These are phyloP conservation scores for Hystrix brachyura DNA, from an alignment of 2,113 vertebrate genomes.

Conservation along the genomic window DNA sequence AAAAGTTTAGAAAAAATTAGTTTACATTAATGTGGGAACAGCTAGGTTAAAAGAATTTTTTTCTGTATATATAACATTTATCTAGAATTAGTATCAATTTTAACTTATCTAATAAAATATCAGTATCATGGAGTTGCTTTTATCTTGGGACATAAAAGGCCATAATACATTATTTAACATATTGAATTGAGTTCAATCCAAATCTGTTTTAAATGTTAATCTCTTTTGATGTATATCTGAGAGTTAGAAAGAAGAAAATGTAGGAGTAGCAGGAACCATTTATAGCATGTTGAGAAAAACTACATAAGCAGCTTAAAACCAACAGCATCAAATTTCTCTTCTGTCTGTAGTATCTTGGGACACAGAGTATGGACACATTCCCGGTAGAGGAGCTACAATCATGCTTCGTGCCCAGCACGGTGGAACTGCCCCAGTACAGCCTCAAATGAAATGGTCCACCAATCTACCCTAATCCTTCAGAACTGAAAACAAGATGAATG, in stretches of 20 bases:
- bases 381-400: neutral
- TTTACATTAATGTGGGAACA: slow-evolving; percentile 8
- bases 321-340: slow-evolving; percentile 14
- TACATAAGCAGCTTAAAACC: slow-evolving; percentile 34
- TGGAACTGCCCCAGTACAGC: neutral
- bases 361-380: neutral
- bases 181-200: slow-evolving; percentile 60
- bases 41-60: slow-evolving; percentile 1
- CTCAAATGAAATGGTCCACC: neutral
- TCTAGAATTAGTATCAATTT: slow-evolving; percentile 62
- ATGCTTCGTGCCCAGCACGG: neutral
- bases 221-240: slow-evolving; percentile 61
- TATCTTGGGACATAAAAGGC: slow-evolving; percentile 57
- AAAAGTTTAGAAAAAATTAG: slow-evolving; percentile 21
- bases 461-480: neutral
- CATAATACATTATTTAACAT: slow-evolving; percentile 73
- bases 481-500: slow-evolving; percentile 11
- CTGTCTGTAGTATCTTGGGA: neutral
- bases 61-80: neutral
- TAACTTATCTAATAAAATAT: slow-evolving; percentile 60
- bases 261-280: slow-evolving; percentile 19
- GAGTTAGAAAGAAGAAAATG: slow-evolving; percentile 55
- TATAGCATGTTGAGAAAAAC: slow-evolving; percentile 30
- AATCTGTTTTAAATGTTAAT: slow-evolving; percentile 74
- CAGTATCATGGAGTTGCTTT: slow-evolving; percentile 38